Evolutionary conservation across 2,797 vertebrate species (phyloP).

Genomic region (Artibeus jamaicensis): DNA sequence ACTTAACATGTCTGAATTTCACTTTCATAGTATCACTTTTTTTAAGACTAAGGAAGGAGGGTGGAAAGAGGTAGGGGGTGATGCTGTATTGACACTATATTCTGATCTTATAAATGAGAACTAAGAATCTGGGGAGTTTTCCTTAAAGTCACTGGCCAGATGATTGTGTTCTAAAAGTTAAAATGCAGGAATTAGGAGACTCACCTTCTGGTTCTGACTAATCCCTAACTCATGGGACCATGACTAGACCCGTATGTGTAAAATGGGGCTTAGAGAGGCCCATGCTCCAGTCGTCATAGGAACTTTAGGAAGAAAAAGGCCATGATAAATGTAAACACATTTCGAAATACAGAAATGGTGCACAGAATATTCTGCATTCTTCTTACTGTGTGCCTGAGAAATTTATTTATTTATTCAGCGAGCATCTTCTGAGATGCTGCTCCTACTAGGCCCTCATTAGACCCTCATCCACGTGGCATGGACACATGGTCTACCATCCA

Average conservation of each 20-base stretch:
- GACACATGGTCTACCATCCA: neutral
- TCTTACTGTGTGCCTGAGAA: slow-evolving; percentile 39
- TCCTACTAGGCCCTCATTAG: slow-evolving; percentile 1
- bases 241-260: neutral
- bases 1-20: neutral
- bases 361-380: slow-evolving; percentile 55
- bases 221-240: neutral
- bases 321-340: neutral
- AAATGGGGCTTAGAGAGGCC: neutral
- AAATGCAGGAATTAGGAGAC: neutral
- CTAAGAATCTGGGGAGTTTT: neutral
- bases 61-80: neutral
- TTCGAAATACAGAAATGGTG: slow-evolving; percentile 17
- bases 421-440: slow-evolving; percentile 48
- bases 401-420: slow-evolving; percentile 69
- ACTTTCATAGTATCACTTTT: neutral
- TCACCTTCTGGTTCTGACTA: neutral
- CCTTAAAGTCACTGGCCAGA: neutral
- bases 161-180: neutral
- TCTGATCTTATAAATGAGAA: neutral
- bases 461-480: neutral
- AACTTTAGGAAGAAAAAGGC: neutral
- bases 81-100: neutral
- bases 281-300: neutral
- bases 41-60: neutral